Base-by-base conservation (phyloP, 1,140 invertebrate species). In the Drosophila ficusphila region DNA sequence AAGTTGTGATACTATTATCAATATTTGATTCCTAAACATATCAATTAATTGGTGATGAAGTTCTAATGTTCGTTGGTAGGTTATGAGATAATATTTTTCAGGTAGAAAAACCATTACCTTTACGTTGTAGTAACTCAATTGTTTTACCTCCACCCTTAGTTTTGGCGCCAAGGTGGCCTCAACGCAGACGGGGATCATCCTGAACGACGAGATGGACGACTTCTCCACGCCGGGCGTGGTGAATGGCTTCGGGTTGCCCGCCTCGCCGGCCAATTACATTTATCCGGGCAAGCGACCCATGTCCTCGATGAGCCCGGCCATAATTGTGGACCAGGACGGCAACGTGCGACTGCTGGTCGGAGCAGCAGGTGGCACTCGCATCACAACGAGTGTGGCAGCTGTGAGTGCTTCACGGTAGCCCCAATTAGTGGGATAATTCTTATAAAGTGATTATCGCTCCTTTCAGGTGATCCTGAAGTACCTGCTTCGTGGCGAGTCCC, bases 191-290 rank as follows among this genome's bases (percentile, higher is more conserved):
- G 98, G 98, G 33, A 97, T 99, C 39, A 93, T 99, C 11, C 94
- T 98, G 81, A 99, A 99, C 92, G 96, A 97, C 90, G 95, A 96
- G 57, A 99, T 99, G 98, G 97, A 99, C 90, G 98, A 99, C 90
- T 99, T 99, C 92, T 97, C 97, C 0, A 94, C 95, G 0, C 96
- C 97, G 0, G 95, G 95, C 3, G 93, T 95, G 64, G 92, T 93
- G 7, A 99, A 97, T 92, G 94, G 94, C 69, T 98, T 96, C 86
- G 95, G 95, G 0, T 72, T 99, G 16, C 95, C 96, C 8, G 95
- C 96, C 0, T 96, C 95, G 3, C 93, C 93, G 1, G 94, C 95
- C 11, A 99, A 99, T 92, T 95, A 95, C 75, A 97, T 99, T 41
- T 90, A 92, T 48, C 95, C 95, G 3, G 95, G 95, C 7, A 99